Evolutionary conservation across 2,888 invertebrate genomes (phyloP).

Genomic region (Aelia acuminata): DNA sequence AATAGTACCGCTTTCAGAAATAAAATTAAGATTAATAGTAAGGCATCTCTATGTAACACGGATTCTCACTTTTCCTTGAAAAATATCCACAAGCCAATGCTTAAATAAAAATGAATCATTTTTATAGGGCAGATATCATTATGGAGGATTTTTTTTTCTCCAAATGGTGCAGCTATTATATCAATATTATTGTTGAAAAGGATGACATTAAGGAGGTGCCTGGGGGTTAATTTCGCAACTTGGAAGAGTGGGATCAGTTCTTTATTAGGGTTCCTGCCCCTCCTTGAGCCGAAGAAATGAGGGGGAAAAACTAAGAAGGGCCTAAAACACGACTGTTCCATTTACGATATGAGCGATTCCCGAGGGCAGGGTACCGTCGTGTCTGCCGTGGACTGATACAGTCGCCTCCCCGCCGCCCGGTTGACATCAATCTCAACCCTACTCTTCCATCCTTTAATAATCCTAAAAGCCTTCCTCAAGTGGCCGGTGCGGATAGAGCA

Average conservation of each 20-base stretch:
- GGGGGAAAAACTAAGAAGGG: slow-evolving; percentile 46
- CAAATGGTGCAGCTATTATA: slow-evolving; percentile 23
- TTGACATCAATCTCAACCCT: slow-evolving; percentile 47
- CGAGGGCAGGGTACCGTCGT: background rate
- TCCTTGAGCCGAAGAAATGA: slow-evolving; percentile 47
- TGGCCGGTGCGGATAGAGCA: background rate
- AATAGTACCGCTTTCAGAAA: too few relatives aligned
- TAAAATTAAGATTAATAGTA: background rate
- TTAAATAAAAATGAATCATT: slow-evolving; percentile 34
- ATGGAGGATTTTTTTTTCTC: slow-evolving; percentile 15
- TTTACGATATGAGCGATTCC: slow-evolving; percentile 51
- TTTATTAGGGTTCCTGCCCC: slow-evolving; percentile 30
- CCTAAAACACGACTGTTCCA: slow-evolving; percentile 58
- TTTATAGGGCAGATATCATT: slow-evolving; percentile 8
- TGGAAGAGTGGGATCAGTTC: slow-evolving; percentile 49
- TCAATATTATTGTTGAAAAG: slow-evolving; percentile 55
- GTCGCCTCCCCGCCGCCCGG: background rate
- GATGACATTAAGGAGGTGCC: slow-evolving; percentile 46
- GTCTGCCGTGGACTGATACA: slow-evolving; percentile 38
- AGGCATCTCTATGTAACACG: background rate
- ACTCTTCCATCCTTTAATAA: slow-evolving; percentile 32
- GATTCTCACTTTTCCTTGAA: background rate
- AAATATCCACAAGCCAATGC: background rate
- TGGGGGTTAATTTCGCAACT: slow-evolving; percentile 56
- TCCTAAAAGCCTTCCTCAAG: slow-evolving; percentile 14